Percentiles rank a stretch among this genome's conserved stretches.
Conservation (phyloP, 2,113 vertebrate species). For the Crotalus viridis region DNA sequence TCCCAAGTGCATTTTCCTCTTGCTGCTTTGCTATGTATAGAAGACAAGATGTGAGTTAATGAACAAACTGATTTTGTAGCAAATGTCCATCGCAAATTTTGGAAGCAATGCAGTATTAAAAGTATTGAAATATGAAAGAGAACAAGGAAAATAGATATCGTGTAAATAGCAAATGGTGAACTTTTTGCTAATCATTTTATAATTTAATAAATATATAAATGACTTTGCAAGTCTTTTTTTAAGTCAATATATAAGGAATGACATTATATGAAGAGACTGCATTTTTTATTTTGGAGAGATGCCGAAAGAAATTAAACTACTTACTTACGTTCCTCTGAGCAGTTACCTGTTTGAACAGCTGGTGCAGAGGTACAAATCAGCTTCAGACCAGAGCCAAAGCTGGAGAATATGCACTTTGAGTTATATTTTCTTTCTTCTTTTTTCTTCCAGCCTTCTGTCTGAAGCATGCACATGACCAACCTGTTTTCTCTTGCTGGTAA, state of each 20-base stretch:
- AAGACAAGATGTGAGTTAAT: background rate
- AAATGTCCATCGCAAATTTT: conserved; percentile 43
- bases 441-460: conserved; percentile 22
- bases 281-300: conserved; percentile 69
- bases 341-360: conserved; percentile 77
- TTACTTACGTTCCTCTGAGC: conserved; percentile 69
- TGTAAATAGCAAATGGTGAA: conserved; percentile 77
- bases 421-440: conserved; percentile 65
- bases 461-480: conserved; percentile 69
- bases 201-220: conserved; percentile 39
- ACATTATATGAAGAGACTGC: conserved; percentile 68
- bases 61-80: conserved; percentile 35
- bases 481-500: conserved; percentile 78
- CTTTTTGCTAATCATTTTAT: conserved; percentile 76
- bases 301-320: conserved; percentile 49
- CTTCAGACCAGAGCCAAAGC: conserved; percentile 58
- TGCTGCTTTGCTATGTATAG: background rate
- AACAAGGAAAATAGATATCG: conserved; percentile 34
- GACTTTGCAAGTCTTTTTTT: conserved; percentile 77
- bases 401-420: conserved; percentile 61
- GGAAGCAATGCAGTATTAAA: conserved; percentile 41
- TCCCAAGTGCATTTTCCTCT: background rate
- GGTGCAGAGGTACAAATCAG: conserved; percentile 64
- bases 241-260: conserved; percentile 85
- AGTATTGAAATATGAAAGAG: conserved; percentile 57